A percentile compares a stretch with the other conserved stretches of the same genome.
Conservation (phyloP, 1,140 invertebrate species). For the Drosophila arizonae region DNA sequence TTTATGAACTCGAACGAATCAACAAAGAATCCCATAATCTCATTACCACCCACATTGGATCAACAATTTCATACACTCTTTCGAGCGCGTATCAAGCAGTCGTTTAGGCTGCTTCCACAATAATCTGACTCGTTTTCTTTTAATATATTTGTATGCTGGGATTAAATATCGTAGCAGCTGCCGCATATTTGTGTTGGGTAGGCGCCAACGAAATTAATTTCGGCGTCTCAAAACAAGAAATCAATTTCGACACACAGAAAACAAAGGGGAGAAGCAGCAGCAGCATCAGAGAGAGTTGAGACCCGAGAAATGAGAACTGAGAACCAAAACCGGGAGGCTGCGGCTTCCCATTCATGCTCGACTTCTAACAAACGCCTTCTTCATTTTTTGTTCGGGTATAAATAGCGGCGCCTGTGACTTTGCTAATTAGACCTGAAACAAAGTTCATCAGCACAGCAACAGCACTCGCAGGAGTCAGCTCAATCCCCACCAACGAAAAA, state of each 20-base stretch:
- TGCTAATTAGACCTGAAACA: constrained; percentile 58
- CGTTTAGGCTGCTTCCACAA: too few relatives aligned
- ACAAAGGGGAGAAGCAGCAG: constrained; percentile 14
- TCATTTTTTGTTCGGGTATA: constrained; percentile 41
- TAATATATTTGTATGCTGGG: constrained; percentile 18
- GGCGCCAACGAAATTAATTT: constrained; percentile 36
- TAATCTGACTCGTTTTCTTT: constrained; percentile 1
- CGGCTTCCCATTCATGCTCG: constrained; percentile 44
- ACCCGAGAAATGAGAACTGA: background rate
- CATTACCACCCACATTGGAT: too few relatives aligned
- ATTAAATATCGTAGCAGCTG: constrained; percentile 46
- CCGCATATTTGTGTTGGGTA: constrained; percentile 22
- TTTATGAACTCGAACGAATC: too few relatives aligned
- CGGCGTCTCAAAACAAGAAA: constrained; percentile 52
- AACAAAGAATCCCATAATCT: too few relatives aligned
- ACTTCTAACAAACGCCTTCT: constrained; percentile 12
- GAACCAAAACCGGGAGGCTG: background rate
- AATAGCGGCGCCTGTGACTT: constrained; percentile 54
- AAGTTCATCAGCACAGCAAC: constrained; percentile 36
- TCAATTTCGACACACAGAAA: constrained; percentile 30
- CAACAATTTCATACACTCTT: too few relatives aligned
- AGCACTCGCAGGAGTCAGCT: constrained; percentile 25
- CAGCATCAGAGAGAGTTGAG: constrained; percentile 32
- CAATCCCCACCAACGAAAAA: constrained; percentile 23
- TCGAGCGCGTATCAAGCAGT: too few relatives aligned